A percentile compares a stretch with the other conserved stretches of the same genome.
Conservation (phyloP, 1,140 invertebrate species). For the Carcinoscorpius rotundicauda region DNA sequence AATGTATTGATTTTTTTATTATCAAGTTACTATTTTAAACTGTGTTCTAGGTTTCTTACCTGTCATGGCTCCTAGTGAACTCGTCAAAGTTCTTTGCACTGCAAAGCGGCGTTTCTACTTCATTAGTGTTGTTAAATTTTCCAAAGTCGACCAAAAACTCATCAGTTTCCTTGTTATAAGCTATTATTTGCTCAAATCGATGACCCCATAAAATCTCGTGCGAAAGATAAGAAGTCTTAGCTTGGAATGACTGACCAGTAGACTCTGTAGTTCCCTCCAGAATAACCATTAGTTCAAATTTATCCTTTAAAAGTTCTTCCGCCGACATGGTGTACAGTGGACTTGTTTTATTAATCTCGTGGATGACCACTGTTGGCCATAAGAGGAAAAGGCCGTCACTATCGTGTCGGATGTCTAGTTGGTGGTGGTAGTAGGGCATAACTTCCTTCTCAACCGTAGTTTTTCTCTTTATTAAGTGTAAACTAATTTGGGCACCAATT, state of each 20-base stretch:
- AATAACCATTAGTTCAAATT: conserved; percentile 92
- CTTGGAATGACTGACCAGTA: conserved; percentile 20
- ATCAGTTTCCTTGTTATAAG: conserved; percentile 79
- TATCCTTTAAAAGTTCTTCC: conserved; percentile 70
- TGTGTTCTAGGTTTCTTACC: no score
- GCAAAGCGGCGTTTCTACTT: conserved; percentile 82
- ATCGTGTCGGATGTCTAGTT: conserved; percentile 51
- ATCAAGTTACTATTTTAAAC: no score
- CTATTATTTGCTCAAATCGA: conserved; percentile 73
- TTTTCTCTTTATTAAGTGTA: conserved; percentile 59
- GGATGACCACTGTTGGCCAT: conserved; percentile 71
- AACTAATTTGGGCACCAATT: conserved; percentile 82
- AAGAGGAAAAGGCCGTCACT: conserved; percentile 79
- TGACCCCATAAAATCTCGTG: conserved; percentile 92
- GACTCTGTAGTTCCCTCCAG: conserved; percentile 41
- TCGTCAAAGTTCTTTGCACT: conserved; percentile 69
- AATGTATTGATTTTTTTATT: no score
- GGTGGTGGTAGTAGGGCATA: conserved; percentile 36
- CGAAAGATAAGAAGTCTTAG: conserved; percentile 75
- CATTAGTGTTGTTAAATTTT: conserved; percentile 80
- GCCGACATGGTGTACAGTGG: conserved; percentile 76
- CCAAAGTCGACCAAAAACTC: conserved; percentile 91
- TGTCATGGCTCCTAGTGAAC: conserved; percentile 21
- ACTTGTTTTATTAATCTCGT: conserved; percentile 69
- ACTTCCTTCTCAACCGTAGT: conserved; percentile 36